phyloP scores from a whole-genome alignment of 2,888 invertebrate species.

The Cosmia trapezina region DNA sequence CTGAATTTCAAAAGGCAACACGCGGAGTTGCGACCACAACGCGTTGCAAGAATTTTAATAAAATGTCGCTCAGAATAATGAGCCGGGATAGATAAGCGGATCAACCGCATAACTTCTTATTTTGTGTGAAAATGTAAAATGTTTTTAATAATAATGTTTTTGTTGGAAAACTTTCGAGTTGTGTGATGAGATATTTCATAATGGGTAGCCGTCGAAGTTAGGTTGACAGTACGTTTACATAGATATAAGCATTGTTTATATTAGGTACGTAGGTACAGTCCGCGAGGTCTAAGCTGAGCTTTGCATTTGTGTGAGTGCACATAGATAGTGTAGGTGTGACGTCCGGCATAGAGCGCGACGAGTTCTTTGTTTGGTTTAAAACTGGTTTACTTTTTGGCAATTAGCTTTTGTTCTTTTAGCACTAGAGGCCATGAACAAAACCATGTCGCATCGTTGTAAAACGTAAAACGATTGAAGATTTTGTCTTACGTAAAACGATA shows the following conservation, averaged over 20 bases:
- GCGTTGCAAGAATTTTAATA: slow-evolving; percentile 67
- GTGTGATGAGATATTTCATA: slow-evolving; percentile 3
- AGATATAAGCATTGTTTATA: neutral
- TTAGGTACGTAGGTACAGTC: too few relatives aligned
- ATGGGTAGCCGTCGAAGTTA: neutral
- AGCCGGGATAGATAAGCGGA: slow-evolving; percentile 28
- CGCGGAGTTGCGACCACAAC: slow-evolving; percentile 44
- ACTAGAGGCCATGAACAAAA: too few relatives aligned
- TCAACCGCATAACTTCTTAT: slow-evolving; percentile 45
- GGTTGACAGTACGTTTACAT: neutral
- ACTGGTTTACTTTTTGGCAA: too few relatives aligned
- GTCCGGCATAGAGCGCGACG: too few relatives aligned
- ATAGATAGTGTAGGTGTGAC: too few relatives aligned
- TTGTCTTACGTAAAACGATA: too few relatives aligned
- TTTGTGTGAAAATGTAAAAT: slow-evolving; percentile 55
- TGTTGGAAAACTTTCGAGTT: slow-evolving; percentile 12
- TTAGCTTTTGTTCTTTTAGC: too few relatives aligned
- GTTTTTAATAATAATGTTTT: slow-evolving; percentile 36
- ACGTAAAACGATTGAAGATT: too few relatives aligned
- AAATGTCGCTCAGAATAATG: slow-evolving; percentile 56
- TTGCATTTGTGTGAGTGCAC: too few relatives aligned
- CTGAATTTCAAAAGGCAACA: slow-evolving; percentile 47
- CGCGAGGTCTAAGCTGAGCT: too few relatives aligned
- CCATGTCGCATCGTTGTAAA: too few relatives aligned
- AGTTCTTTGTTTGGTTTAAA: too few relatives aligned